Base-by-base conservation (phyloP, 2,888 invertebrate species). In the Bedellia somnulentella region DNA sequence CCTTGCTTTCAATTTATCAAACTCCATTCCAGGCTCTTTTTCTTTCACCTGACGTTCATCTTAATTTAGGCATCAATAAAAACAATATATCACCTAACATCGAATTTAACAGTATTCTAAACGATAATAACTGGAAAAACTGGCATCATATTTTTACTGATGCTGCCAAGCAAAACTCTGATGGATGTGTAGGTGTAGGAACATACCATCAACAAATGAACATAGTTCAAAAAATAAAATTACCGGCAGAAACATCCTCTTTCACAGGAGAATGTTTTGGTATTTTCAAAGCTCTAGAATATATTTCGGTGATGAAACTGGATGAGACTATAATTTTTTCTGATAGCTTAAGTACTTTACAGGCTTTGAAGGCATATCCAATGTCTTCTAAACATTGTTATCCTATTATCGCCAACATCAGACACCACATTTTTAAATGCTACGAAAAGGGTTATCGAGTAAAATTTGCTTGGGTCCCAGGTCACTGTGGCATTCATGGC, bases 401-500 rank as follows among this genome's bases (percentile, higher is more conserved):
- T 2, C 10, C 3, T 5, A 14, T n/a, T 21, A 12, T 16, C 15
- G 11, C 10, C 10, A 10, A 26, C 13, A 13, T 14, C 5, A 21
- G 15, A 21, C 9, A 5, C 2, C 6, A 15, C 10, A 5, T 27
- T 1, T 23, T 12, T n/a, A 23, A 21, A 22, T 27, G 24, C n/a
- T 10, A 15, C 2, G 6, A 8, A 1, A 15, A 8, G 11, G 11
- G 10, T n/a, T n/a, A n/a, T n/a, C n/a, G n/a, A n/a, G n/a, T n/a
- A n/a, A n/a, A 12, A 6, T 12, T 25, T 5, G 32, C 21, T 15
- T 32, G 25, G 25, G 22, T 32, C 9, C 32, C 29, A 2, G 13
- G 32, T n/a, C 32, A 32, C 21, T 12, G 13, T n/a, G 32, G 24
- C 9, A 32, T 28, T 6, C 2, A 8, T 10, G 28, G 28, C 10